phyloP scores from a whole-genome alignment of 1,140 invertebrate genomes.

The Eueides isabella region DNA sequence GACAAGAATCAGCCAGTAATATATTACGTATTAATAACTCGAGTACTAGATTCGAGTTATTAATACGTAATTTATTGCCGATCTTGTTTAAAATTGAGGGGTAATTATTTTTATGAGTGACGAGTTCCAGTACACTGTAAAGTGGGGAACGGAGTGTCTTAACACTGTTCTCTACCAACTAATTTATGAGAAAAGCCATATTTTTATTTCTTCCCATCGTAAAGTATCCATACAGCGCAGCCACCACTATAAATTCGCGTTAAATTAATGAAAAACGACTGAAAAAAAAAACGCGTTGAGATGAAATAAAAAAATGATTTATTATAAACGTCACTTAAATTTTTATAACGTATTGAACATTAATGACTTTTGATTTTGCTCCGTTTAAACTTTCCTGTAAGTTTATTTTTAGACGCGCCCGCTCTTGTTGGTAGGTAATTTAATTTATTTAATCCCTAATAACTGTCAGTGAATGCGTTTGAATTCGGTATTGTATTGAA shows the following conservation, averaged over 20 bases:
- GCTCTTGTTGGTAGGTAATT: not conserved
- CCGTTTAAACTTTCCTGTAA: constrained; percentile 31
- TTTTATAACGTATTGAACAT: constrained; percentile 80
- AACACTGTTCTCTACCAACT: too few species aligned
- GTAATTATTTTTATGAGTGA: too few species aligned
- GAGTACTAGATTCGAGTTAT: too few species aligned
- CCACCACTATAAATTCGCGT: constrained; percentile 44
- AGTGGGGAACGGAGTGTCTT: too few species aligned
- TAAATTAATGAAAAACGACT: constrained; percentile 80
- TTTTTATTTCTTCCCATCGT: not conserved
- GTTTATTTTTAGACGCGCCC: not conserved
- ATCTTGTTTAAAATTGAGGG: too few species aligned
- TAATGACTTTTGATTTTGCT: constrained; percentile 80
- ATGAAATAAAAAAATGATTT: constrained; percentile 79
- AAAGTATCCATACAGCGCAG: not conserved
- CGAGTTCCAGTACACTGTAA: too few species aligned
- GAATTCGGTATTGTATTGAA: not conserved
- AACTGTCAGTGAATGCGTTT: not conserved
- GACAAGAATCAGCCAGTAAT: not conserved
- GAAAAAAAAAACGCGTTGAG: constrained; percentile 68
- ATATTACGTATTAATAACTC: too few species aligned
- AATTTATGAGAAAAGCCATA: too few species aligned
- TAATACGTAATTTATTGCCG: too few species aligned
- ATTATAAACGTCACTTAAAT: constrained; percentile 71
- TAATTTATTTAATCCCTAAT: not conserved